Evolutionary conservation across 2,113 vertebrate species (phyloP).

Genomic region (Chaenogobius annularis): DNA sequence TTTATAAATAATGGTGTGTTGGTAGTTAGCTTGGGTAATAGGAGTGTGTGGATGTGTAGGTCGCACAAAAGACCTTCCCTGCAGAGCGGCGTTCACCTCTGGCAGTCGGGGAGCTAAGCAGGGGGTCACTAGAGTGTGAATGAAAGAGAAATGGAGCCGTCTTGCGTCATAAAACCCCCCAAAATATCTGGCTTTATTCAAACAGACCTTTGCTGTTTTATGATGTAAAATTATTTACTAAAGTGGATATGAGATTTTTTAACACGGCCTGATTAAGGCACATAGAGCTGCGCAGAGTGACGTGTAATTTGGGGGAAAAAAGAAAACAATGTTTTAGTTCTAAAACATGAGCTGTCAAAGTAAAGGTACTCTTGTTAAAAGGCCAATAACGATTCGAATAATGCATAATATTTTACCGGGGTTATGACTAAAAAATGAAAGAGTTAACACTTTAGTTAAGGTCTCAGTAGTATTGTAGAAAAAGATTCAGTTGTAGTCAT

Average conservation of each 20-base stretch:
- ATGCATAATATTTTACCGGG: too few species aligned
- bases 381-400: too few species aligned
- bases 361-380: too few species aligned
- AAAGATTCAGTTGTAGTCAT: too few species aligned
- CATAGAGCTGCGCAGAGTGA: too few species aligned
- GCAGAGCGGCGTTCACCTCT: conserved; percentile 24
- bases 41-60: conserved; percentile 27
- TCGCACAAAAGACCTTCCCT: conserved; percentile 21
- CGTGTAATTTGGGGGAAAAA: too few species aligned
- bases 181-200: conserved; percentile 17
- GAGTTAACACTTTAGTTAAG: too few species aligned
- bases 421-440: too few species aligned
- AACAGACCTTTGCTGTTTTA: not conserved
- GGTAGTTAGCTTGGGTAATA: conserved; percentile 35
- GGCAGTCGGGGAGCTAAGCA: not conserved
- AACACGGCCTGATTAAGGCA: not conserved
- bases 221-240: not conserved
- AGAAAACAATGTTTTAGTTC: too few species aligned
- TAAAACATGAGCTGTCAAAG: too few species aligned
- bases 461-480: too few species aligned
- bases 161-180: conserved; percentile 24
- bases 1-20: conserved; percentile 64
- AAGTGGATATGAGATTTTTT: not conserved
- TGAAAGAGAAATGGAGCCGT: conserved; percentile 12
- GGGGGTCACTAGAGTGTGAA: conserved; percentile 12